Evolutionary conservation across 1,140 invertebrate genomes (phyloP).

Genomic region (Philotrypesis tridentata): DNA sequence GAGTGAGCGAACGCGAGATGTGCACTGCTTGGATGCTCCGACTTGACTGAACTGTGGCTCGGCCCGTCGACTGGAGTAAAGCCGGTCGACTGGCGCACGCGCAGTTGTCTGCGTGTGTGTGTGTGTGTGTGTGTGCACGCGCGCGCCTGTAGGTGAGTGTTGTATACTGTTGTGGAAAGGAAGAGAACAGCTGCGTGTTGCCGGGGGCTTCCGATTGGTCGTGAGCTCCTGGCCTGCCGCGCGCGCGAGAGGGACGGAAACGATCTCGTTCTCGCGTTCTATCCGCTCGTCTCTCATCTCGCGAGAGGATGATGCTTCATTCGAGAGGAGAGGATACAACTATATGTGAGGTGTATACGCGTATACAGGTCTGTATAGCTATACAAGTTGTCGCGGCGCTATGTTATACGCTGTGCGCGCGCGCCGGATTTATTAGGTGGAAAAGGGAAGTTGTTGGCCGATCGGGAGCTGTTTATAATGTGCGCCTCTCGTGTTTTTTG

Average conservation of each 20-base stretch:
- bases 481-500: too few species aligned
- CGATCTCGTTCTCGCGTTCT: background rate
- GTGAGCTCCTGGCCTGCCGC: background rate
- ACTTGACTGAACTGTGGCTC: slow-evolving; percentile 22
- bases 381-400: background rate
- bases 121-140: slow-evolving; percentile 9
- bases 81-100: background rate
- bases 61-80: background rate
- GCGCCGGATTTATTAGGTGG: too few species aligned
- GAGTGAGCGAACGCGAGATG: slow-evolving; percentile 9
- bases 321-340: background rate
- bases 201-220: slow-evolving; percentile 16
- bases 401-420: too few species aligned
- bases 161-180: background rate
- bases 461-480: background rate
- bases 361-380: background rate
- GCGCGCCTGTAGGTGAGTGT: background rate
- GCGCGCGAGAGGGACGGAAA: slow-evolving; percentile 1
- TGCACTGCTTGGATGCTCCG: background rate
- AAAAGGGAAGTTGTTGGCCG: background rate
- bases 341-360: background rate
- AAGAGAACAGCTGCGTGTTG: slow-evolving; percentile 13
- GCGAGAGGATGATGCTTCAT: background rate
- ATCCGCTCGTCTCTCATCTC: background rate
- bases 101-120: background rate